phyloP scores from a whole-genome alignment of 2,888 invertebrate genomes.

The Nysson spinosus region DNA sequence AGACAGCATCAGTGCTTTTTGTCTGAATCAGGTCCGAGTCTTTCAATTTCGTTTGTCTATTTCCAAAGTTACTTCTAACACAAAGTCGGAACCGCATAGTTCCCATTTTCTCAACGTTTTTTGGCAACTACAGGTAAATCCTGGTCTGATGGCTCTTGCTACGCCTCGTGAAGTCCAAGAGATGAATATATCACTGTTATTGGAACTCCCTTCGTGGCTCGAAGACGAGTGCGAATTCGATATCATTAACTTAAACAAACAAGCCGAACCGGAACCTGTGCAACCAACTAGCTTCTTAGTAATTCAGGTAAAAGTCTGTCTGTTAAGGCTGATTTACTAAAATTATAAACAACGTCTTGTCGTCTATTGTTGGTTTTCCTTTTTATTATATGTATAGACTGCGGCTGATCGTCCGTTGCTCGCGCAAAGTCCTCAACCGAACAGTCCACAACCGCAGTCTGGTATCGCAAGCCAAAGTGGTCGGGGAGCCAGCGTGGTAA shows the following conservation, averaged over 20 bases:
- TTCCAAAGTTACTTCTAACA: not conserved
- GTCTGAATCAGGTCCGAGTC: slow-evolving; percentile 91
- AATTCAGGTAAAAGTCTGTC: slow-evolving; percentile 83
- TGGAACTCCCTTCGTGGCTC: slow-evolving; percentile 95
- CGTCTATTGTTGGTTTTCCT: not conserved
- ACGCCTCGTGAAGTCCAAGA: slow-evolving; percentile 98
- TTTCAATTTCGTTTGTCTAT: not conserved
- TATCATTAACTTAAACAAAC: slow-evolving; percentile 87
- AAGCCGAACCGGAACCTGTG: slow-evolving; percentile 84
- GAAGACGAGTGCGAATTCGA: slow-evolving; percentile 99
- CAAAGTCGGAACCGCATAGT: too few species aligned
- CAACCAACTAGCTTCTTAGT: slow-evolving; percentile 93
- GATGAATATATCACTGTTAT: slow-evolving; percentile 94
- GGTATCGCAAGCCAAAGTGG: slow-evolving; percentile 89
- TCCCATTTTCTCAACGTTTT: not conserved
- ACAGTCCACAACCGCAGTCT: slow-evolving; percentile 84
- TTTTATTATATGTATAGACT: slow-evolving; percentile 68
- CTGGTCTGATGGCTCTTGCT: slow-evolving; percentile 92
- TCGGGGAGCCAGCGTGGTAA: slow-evolving; percentile 92
- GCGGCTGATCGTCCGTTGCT: slow-evolving; percentile 80
- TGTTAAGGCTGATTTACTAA: not conserved
- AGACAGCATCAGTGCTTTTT: slow-evolving; percentile 98
- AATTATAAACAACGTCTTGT: too few species aligned
- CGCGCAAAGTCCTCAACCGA: slow-evolving; percentile 80
- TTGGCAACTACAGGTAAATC: slow-evolving; percentile 82